Conservation (phyloP, 2,797 vertebrate genomes). For the Coluber constrictor region DNA sequence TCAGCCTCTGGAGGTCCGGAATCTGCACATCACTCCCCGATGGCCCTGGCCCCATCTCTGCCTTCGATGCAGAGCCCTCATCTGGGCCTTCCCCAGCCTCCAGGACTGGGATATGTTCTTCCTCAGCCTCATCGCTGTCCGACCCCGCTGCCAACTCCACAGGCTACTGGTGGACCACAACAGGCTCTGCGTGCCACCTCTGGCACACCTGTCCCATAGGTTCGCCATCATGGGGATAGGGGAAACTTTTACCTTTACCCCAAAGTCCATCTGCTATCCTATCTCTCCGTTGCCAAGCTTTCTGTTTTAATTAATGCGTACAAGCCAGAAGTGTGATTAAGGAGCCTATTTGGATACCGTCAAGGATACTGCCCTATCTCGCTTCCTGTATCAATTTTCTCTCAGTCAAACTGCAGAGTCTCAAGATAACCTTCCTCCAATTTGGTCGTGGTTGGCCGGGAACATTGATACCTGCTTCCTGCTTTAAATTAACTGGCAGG, state of each 20-base stretch:
- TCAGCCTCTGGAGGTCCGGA: no score
- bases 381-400: not conserved
- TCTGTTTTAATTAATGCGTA: not conserved
- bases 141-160: no score
- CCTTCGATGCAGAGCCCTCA: no score
- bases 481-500: not conserved
- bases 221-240: no score
- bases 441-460: not conserved
- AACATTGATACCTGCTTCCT: not conserved
- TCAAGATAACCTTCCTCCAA: fast-evolving
- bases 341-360: not conserved
- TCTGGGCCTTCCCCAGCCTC: no score
- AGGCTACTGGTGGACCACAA: no score
- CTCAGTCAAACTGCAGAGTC: not conserved
- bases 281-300: not conserved
- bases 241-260: not conserved
- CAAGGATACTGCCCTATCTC: not conserved
- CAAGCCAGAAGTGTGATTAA: slow-evolving; percentile 29
- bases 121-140: no score
- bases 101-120: no score
- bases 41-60: no score
- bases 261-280: not conserved
- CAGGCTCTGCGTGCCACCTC: no score
- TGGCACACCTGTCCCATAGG: no score
- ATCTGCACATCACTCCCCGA: no score